These are phyloP conservation scores for Mus caroli DNA, from an alignment of 2,797 vertebrate genomes.

Conservation along the genomic window DNA sequence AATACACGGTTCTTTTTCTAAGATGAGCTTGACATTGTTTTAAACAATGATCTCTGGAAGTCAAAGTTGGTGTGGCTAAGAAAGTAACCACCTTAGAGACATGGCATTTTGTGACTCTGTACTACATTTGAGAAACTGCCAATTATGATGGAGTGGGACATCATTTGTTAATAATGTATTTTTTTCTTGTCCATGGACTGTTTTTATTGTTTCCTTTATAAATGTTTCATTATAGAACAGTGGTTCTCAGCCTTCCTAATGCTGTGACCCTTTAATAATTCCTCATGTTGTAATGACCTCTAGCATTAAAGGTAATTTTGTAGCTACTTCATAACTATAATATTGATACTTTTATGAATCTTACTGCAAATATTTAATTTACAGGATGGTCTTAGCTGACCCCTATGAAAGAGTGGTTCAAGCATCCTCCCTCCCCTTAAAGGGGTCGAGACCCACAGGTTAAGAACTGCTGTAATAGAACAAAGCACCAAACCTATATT, in stretches of 20 bases:
- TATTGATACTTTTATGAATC: not conserved
- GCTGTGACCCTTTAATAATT: not conserved
- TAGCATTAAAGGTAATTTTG: not conserved
- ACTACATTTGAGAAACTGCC: not conserved
- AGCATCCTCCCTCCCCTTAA: fast-evolving
- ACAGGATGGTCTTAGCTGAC: not conserved
- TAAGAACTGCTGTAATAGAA: not conserved
- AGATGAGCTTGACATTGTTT: conserved; percentile 51
- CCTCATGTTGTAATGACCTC: not conserved
- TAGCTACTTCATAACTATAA: not conserved
- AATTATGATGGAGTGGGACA: not conserved
- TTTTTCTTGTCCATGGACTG: not conserved
- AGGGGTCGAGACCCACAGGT: not conserved
- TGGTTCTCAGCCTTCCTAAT: not conserved
- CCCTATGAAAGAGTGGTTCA: not conserved
- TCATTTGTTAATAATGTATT: not conserved
- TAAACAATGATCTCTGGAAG: not conserved
- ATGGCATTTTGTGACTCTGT: not conserved
- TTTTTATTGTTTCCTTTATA: not conserved
- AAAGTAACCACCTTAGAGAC: not conserved
- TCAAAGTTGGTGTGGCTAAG: not conserved
- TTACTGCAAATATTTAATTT: not conserved
- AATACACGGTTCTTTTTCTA: conserved; percentile 16
- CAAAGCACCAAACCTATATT: conserved; percentile 10
- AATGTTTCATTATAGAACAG: not conserved